These are phyloP conservation scores for Pelosia muscerda DNA, from an alignment of 2,888 invertebrate genomes.

Conservation along the genomic window DNA sequence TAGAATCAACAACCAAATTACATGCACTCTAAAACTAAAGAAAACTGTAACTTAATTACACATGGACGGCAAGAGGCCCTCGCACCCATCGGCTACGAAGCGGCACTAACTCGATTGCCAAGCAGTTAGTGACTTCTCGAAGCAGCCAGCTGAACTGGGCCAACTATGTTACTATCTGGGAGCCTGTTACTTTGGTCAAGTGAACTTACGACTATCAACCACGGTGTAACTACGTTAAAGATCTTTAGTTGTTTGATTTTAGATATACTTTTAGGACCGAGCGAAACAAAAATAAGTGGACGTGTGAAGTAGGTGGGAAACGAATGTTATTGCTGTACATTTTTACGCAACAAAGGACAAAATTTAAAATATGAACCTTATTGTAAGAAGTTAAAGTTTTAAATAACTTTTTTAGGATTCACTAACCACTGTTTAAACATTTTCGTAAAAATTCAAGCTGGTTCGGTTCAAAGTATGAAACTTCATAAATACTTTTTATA, in stretches of 20 bases:
- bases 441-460: too few species aligned
- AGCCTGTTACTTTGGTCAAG: constrained; percentile 4
- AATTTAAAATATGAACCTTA: too few species aligned
- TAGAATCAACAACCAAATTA: not conserved
- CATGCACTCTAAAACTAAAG: constrained; percentile 19
- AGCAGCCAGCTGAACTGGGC: constrained; percentile 21
- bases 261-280: too few species aligned
- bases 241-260: not conserved
- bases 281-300: too few species aligned
- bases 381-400: too few species aligned
- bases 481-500: too few species aligned
- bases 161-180: constrained; percentile 25
- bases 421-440: too few species aligned
- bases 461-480: too few species aligned
- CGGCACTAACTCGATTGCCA: constrained; percentile 22
- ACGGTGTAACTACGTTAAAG: not conserved
- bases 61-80: constrained; percentile 8
- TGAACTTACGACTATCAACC: not conserved
- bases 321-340: too few species aligned
- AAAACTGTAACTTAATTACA: constrained; percentile 14
- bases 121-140: constrained; percentile 22
- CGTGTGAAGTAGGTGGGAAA: too few species aligned
- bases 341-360: too few species aligned
- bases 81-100: constrained; percentile 16
- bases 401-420: too few species aligned